Base-by-base conservation (phyloP, 2,888 invertebrate species). In the Nemurella pictetii region DNA sequence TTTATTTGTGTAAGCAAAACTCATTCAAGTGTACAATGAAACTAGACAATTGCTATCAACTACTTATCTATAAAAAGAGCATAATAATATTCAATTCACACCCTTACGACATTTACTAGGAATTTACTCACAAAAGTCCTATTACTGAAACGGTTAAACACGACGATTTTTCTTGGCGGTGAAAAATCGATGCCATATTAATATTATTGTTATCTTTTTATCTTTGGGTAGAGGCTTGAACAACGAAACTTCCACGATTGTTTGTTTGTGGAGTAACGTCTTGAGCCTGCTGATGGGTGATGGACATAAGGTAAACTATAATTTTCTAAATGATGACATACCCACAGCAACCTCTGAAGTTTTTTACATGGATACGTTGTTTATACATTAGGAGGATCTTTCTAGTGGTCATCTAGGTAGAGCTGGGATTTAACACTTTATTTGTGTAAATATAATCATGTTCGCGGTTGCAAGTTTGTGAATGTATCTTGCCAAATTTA, bases 11-110 rank as follows among this genome's bases (percentile, higher is more conserved):
- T 75, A 27, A 28, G 26, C 26, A 26, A 28, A 28, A n/a, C 25
- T 75, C 26, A 75, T 75, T 20, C 27, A 75, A 75, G 28, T 75
- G 75, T 75, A 55, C 7, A 75, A 75, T 75, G 75, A n/a, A 26
- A 75, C 75, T 75, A 75, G 75, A 75, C 75, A 75, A 27, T 75
- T 75, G 55, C 55, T 55, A 55, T 55, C 55, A 55, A 55, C 55
- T 55, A 55, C 55, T 55, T 55, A 55, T 55, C 55, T 55, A 20
- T 55, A 55, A 55, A 55, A 55, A 55, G 55, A 55, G 55, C 55
- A 55, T 55, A 55, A 55, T 55, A 55, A 55, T 55, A 55, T 55
- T 55, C 55, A 55, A 55, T 55, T 20, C 55, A 55, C 55, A 55
- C 55, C 55, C 55, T 55, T 55, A 55, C 55, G 55, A 20, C 55